Evolutionary conservation across 2,113 vertebrate genomes (phyloP).

Genomic region (Urocynchramus pylzowi): DNA sequence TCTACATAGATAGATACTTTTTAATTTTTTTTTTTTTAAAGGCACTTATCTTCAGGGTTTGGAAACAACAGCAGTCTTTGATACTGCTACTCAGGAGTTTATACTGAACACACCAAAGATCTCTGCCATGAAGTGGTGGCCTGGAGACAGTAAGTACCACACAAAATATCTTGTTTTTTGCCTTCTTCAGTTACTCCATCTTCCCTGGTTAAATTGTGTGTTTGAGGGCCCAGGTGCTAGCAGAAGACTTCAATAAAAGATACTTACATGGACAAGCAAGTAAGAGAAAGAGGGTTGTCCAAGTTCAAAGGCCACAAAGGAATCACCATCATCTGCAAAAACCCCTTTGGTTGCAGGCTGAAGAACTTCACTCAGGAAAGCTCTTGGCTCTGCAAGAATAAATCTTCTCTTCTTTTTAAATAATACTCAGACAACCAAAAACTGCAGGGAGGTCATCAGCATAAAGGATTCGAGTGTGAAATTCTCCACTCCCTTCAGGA

Average conservation of each 20-base stretch:
- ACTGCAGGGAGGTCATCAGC: not conserved
- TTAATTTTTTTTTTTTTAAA: slow-evolving; percentile 7
- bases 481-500: not conserved
- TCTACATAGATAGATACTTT: not conserved
- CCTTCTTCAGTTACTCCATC: not conserved
- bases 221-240: not conserved
- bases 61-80: slow-evolving; percentile 78
- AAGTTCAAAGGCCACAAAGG: not conserved
- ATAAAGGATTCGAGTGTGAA: not conserved
- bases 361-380: not conserved
- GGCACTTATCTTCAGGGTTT: slow-evolving; percentile 79
- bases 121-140: slow-evolving; percentile 83
- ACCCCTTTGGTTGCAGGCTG: not conserved
- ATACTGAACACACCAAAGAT: slow-evolving; percentile 75
- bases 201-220: not conserved
- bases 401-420: not conserved
- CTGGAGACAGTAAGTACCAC: slow-evolving; percentile 76
- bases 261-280: not conserved
- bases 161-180: not conserved
- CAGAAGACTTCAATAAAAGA: not conserved
- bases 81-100: slow-evolving; percentile 74
- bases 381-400: not conserved
- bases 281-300: not conserved
- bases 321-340: not conserved
- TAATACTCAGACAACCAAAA: not conserved